These are phyloP conservation scores for Tineola bisselliella DNA, from an alignment of 2,888 invertebrate species.

Conservation along the genomic window DNA sequence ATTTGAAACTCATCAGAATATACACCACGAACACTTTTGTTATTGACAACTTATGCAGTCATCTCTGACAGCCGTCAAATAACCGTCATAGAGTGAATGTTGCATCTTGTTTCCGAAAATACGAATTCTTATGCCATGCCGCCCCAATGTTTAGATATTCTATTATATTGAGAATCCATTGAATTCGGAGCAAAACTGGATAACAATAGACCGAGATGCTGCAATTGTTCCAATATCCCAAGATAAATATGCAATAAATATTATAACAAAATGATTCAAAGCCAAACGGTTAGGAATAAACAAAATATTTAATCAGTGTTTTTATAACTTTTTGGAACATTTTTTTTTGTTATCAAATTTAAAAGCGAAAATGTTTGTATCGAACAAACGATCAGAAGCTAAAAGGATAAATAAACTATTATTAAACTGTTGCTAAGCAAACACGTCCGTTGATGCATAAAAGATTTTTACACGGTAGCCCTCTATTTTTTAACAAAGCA, in stretches of 20 bases:
- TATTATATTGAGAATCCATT: slow-evolving; percentile 9
- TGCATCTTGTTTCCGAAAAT: slow-evolving; percentile 13
- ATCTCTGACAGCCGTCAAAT: slow-evolving; percentile 16
- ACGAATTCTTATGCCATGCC: slow-evolving; percentile 11
- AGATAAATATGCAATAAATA: slow-evolving; percentile 40
- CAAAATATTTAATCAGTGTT: neutral
- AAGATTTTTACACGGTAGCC: slow-evolving; percentile 25
- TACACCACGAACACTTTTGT: neutral
- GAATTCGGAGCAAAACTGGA: neutral
- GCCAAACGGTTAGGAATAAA: slow-evolving; percentile 12
- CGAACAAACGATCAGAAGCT: neutral
- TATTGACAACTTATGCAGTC: slow-evolving; percentile 13
- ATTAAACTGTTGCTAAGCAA: neutral
- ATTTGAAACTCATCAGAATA: neutral
- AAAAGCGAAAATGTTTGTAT: neutral
- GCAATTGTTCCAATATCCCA: slow-evolving; percentile 30
- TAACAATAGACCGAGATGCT: slow-evolving; percentile 15
- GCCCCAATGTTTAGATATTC: slow-evolving; percentile 15
- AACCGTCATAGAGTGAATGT: neutral
- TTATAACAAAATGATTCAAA: slow-evolving; percentile 27
- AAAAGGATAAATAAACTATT: neutral
- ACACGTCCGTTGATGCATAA: slow-evolving; percentile 28
- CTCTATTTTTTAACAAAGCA: neutral
- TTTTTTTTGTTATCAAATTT: neutral
- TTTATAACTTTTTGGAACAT: neutral